Evolutionary conservation across 2,797 vertebrate species (phyloP).

Genomic region (Aeoliscus strigatus): DNA sequence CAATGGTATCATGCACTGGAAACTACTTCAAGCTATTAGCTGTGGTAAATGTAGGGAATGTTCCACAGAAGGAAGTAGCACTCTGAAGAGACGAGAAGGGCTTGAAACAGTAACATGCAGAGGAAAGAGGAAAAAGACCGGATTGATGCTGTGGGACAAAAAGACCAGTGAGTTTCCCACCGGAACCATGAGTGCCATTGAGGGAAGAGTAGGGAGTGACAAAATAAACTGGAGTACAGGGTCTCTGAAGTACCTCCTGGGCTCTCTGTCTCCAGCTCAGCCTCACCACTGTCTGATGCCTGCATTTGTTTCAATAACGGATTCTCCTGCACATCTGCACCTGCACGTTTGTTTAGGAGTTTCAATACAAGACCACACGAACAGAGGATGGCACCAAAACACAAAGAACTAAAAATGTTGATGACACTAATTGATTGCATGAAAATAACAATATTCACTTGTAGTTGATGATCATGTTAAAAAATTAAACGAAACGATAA

Average conservation of each 20-base stretch:
- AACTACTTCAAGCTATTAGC: conserved; percentile 27
- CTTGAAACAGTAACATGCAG: conserved; percentile 48
- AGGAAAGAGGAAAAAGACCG: conserved; percentile 31
- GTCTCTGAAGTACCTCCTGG: conserved; percentile 75
- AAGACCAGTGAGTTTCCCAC: conserved; percentile 23
- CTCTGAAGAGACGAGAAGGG: conserved; percentile 14
- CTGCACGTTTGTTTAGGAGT: conserved; percentile 56
- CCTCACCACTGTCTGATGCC: conserved; percentile 63
- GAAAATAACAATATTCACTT: no score
- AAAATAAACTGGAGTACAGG: conserved; percentile 20
- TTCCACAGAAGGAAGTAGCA: conserved; percentile 7
- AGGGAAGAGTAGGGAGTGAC: conserved; percentile 27
- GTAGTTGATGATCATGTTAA: no score
- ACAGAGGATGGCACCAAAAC: conserved; percentile 12
- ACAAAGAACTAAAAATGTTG: no score
- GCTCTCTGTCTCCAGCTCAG: conserved; percentile 62
- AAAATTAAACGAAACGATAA: no score
- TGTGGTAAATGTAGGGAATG: background rate
- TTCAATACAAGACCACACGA: conserved; percentile 27
- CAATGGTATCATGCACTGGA: conserved; percentile 3
- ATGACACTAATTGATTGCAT: no score
- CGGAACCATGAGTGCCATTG: no score
- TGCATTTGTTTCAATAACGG: conserved; percentile 73
- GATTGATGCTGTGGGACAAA: no score
- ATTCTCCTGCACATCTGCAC: conserved; percentile 76